Evolutionary conservation across 2,888 invertebrate genomes (phyloP), one percentile per base, ranked within the genome.

Genomic region (Spatulosminthurus flaviceps): DNA sequence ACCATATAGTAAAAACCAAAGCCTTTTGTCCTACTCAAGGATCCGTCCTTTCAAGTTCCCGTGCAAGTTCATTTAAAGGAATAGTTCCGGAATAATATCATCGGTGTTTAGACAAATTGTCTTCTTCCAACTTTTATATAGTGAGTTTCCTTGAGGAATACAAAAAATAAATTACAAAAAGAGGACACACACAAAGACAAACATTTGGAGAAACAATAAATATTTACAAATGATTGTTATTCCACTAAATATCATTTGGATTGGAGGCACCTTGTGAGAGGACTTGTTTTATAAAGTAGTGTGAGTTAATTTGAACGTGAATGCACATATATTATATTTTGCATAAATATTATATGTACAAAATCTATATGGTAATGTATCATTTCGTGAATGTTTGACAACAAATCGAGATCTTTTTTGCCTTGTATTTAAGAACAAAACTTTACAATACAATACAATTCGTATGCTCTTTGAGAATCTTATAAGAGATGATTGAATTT

Each of bases 401-500:
- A 51, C 51, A 51, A 51, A 51, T n/a, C 51, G 19, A 13, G 51
- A 5, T 51, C 51, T 2, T n/a, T n/a, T n/a, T n/a, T n/a, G n/a
- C n/a, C n/a, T n/a, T n/a, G n/a, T n/a, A n/a, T n/a, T n/a, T n/a
- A n/a, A n/a, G n/a, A n/a, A n/a, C n/a, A n/a, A n/a, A n/a, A n/a
- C n/a, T n/a, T n/a, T n/a, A n/a, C n/a, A n/a, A n/a, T n/a, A n/a
- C n/a, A n/a, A n/a, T 2, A 19, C n/a, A 13, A 51, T 4, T 64
- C 26, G 28, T 67, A 67, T 28, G 67, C 67, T n/a, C n/a, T 26
- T 28, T 67, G 67, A 67, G 67, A 67, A 67, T 67, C n/a, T 7
- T n/a, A n/a, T n/a, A n/a, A n/a, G 19, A 26, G 67, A 67, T 74
- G 74, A 74, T 74, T 74, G 74, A 74, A 61, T 74, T 74, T 74